Evolutionary conservation across 2,888 invertebrate genomes (phyloP).

Genomic region (Noctua fimbriata): DNA sequence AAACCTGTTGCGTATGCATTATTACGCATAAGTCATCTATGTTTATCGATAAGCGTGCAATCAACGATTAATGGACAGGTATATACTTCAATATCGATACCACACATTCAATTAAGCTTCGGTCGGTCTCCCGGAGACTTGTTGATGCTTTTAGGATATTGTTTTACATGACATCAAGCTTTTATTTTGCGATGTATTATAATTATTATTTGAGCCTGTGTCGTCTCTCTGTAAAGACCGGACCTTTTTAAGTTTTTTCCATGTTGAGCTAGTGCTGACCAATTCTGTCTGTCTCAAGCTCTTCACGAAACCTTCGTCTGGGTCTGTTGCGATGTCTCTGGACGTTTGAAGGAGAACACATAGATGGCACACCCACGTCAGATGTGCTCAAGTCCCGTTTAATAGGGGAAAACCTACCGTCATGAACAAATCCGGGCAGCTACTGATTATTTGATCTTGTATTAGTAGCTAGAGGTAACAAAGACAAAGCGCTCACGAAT

Average conservation of each 20-base stretch:
- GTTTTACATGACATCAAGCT: not conserved
- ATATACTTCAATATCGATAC: not conserved
- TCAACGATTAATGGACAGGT: slow-evolving; percentile 12
- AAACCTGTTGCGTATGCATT: slow-evolving; percentile 50
- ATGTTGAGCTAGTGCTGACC: not conserved
- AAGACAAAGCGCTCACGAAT: slow-evolving; percentile 63
- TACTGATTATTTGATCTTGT: slow-evolving; percentile 42
- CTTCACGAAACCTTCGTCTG: not conserved
- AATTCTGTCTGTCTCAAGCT: not conserved
- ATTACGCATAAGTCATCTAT: slow-evolving; percentile 29
- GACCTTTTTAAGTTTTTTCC: not conserved
- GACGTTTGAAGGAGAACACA: not conserved
- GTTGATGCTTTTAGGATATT: not conserved
- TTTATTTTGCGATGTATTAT: not conserved
- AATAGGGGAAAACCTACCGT: not conserved
- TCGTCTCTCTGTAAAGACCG: not conserved
- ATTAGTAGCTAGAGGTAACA: slow-evolving; percentile 31
- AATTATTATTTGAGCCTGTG: not conserved
- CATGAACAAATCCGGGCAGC: not conserved
- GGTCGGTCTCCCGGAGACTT: not conserved
- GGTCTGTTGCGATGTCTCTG: not conserved
- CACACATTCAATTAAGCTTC: slow-evolving; percentile 14
- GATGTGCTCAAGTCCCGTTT: not conserved
- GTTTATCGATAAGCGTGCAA: slow-evolving; percentile 23
- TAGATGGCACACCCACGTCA: too few species aligned